Evolutionary conservation across 2,797 vertebrate genomes (phyloP).

Genomic region (Serranus cabrilla): DNA sequence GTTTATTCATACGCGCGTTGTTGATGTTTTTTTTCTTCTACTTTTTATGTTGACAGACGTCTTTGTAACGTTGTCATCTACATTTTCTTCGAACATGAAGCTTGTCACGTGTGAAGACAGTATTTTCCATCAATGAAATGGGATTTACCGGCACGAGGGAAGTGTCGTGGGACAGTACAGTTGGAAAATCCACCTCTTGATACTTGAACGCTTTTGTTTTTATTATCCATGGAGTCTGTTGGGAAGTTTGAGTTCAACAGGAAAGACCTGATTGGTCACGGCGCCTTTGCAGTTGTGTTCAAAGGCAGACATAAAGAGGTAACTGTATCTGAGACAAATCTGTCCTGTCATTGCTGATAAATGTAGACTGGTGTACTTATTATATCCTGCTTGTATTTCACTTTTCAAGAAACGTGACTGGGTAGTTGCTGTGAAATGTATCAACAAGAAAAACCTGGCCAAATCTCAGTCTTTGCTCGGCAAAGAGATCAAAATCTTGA

Average conservation of each 20-base stretch:
- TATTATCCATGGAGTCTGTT: constrained; percentile 89
- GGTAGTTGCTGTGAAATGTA: constrained; percentile 98
- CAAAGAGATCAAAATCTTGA: constrained; percentile 98
- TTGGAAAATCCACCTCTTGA: constrained; percentile 64
- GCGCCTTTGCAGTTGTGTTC: constrained; percentile 97
- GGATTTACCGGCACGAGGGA: constrained; percentile 72
- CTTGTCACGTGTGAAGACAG: constrained; percentile 61
- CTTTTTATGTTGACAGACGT: constrained; percentile 38
- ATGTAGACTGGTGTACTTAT: constrained; percentile 2
- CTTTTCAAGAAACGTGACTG: constrained; percentile 89
- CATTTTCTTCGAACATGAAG: background rate
- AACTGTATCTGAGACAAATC: constrained; percentile 19
- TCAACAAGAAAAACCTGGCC: constrained; percentile 97
- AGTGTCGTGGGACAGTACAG: constrained; percentile 56
- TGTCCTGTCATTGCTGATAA: background rate
- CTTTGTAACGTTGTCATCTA: constrained; percentile 32
- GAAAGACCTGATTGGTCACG: constrained; percentile 96
- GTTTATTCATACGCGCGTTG: constrained; percentile 26
- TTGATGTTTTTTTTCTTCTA: background rate
- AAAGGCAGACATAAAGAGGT: constrained; percentile 97
- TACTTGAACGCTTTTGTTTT: constrained; percentile 18
- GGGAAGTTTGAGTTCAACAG: constrained; percentile 97
- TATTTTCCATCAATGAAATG: constrained; percentile 74
- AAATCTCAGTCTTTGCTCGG: constrained; percentile 95
- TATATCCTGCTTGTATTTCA: background rate